Conservation (phyloP, 2,113 vertebrate genomes). For the Lasiurus cinereus region DNA sequence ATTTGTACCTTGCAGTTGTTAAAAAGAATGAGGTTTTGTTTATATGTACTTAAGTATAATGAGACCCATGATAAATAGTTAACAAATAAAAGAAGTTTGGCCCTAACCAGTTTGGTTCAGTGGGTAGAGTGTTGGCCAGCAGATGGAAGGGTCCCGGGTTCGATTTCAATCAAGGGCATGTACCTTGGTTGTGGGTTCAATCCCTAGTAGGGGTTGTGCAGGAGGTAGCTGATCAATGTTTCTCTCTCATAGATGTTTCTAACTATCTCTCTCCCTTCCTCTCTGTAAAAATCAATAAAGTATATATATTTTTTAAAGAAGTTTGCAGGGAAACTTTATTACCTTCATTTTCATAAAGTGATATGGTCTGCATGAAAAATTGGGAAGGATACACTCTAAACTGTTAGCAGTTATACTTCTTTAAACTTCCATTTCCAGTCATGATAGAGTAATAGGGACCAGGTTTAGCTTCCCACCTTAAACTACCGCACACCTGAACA, state of each 20-base stretch:
- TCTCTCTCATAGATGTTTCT: too few species aligned
- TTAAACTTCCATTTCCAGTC: neutral
- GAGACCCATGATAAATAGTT: neutral
- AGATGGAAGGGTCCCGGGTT: too few species aligned
- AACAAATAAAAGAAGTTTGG: conserved; percentile 41
- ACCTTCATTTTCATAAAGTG: neutral
- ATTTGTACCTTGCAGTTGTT: conserved; percentile 19
- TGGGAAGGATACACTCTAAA: neutral
- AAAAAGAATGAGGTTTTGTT: neutral
- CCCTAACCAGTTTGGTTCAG: too few species aligned
- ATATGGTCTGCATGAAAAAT: conserved; percentile 10
- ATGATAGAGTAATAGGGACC: neutral
- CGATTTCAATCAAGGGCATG: too few species aligned
- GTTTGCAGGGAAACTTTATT: neutral
- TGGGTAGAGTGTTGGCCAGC: too few species aligned
- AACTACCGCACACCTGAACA: neutral
- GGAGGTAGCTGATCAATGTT: too few species aligned
- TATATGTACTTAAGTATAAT: conserved; percentile 12
- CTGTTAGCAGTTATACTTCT: neutral
- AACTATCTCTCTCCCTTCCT: too few species aligned
- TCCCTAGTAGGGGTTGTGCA: too few species aligned
- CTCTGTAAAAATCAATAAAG: too few species aligned
- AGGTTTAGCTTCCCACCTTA: neutral
- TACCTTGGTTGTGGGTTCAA: too few species aligned
- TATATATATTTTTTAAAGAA: neutral